Percentiles rank a stretch among this genome's conserved stretches.
Conservation (phyloP, 1,140 invertebrate species). For the Drosophila ohnishii region DNA sequence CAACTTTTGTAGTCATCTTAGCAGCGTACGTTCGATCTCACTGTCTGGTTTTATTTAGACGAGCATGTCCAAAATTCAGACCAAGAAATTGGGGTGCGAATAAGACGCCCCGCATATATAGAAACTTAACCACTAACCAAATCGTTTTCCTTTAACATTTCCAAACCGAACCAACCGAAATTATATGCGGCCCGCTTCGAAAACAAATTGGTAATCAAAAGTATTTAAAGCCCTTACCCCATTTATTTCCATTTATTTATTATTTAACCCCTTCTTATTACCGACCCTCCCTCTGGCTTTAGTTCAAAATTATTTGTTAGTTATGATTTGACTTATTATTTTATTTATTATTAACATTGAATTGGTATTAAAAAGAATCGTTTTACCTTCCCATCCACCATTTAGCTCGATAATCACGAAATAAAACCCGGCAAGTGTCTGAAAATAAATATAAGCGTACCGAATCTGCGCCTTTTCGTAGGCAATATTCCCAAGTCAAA, state of each 20-base stretch:
- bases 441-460: conserved; percentile 99
- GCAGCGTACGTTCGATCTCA: conserved; percentile 63
- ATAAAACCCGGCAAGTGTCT: conserved; percentile 99
- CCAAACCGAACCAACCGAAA: conserved; percentile 33
- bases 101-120: conserved; percentile 1
- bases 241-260: conserved; percentile 19
- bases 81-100: conserved; percentile 36
- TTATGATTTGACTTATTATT: conserved; percentile 48
- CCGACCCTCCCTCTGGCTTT: conserved; percentile 1
- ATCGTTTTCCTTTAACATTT: conserved; percentile 65
- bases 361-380: conserved; percentile 72
- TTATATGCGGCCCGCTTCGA: conserved; percentile 49
- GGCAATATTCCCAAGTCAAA: conserved; percentile 99
- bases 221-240: conserved; percentile 12
- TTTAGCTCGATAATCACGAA: conserved; percentile 99
- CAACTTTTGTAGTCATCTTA: conserved; percentile 31
- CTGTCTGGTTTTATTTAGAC: conserved; percentile 82
- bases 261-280: conserved; percentile 18
- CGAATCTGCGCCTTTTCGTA: conserved; percentile 99
- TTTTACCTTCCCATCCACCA: conserved; percentile 85
- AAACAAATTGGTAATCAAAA: conserved; percentile 61
- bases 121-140: conserved; percentile 45
- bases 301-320: conserved; percentile 42
- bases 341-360: conserved; percentile 64
- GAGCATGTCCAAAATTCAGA: conserved; percentile 48